These are phyloP conservation scores for human (Homo sapiens) DNA, from an alignment of 2,113 vertebrate genomes.

Conservation along the genomic window GRCh38 chr2:82544501-82545000, in stretches of 20 bases:
- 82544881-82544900: neutral
- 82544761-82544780: neutral
- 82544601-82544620: neutral
- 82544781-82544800: fast-evolving
- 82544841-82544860: neutral
- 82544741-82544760: neutral
- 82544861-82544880: neutral
- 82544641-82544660: neutral
- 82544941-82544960: neutral
- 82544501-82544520: neutral
- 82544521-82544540: neutral
- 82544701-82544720: neutral
- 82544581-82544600: neutral
- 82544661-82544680: neutral
- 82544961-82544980: neutral
- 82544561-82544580: neutral
- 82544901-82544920: neutral
- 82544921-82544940: neutral
- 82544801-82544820: neutral
- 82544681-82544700: neutral
- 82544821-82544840: neutral
- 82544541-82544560: neutral
- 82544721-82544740: neutral
- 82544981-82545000: neutral
- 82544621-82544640: neutral